phyloP scores from a whole-genome alignment of 2,797 vertebrate genomes.

The Dallia pectoralis region DNA sequence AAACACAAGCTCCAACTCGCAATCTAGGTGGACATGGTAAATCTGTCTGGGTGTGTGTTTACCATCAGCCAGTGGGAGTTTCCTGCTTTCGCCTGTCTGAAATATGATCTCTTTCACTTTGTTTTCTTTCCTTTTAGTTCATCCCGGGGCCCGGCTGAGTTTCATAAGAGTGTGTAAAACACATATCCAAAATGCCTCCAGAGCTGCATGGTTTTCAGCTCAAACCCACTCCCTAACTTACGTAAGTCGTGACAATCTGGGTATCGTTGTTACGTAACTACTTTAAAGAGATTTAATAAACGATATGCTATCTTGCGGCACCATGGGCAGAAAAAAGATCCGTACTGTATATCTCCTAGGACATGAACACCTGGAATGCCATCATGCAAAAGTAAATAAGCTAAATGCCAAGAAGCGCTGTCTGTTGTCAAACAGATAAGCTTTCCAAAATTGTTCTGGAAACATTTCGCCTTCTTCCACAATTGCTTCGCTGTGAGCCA shows the following conservation, averaged over 20 bases:
- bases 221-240: background rate
- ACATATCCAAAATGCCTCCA: background rate
- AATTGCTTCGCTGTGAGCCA: slow-evolving; percentile 37
- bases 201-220: background rate
- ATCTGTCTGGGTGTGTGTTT: slow-evolving; percentile 17
- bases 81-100: slow-evolving; percentile 31
- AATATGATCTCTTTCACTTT: slow-evolving; percentile 26
- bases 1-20: slow-evolving; percentile 28
- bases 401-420: slow-evolving; percentile 23
- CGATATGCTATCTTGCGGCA: background rate
- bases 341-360: background rate
- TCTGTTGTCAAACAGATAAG: slow-evolving; percentile 23
- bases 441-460: slow-evolving; percentile 10
- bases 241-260: background rate
- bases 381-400: background rate
- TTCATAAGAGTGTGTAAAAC: background rate
- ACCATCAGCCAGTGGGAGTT: slow-evolving; percentile 29
- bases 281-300: background rate
- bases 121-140: slow-evolving; percentile 12
- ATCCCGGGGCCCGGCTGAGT: slow-evolving; percentile 6
- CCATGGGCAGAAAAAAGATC: background rate
- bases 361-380: background rate
- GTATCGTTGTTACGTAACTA: background rate
- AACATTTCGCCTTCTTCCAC: slow-evolving; percentile 32
- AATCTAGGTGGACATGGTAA: slow-evolving; percentile 38